These are phyloP conservation scores for Siphamia tubifer DNA, from an alignment of 2,113 vertebrate species.

Conservation along the genomic window DNA sequence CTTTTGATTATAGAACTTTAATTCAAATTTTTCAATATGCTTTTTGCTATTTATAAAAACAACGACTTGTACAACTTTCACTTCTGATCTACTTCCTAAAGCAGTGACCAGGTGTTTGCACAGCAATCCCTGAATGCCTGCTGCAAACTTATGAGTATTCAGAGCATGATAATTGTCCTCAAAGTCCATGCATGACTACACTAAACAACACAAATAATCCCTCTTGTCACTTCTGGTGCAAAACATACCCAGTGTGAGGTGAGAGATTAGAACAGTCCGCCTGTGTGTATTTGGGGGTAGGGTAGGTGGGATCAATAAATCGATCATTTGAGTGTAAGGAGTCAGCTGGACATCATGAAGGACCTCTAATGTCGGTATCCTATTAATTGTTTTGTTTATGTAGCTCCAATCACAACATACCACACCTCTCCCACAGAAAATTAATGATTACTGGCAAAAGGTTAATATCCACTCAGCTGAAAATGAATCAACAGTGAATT, in stretches of 20 bases:
- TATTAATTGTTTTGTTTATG: slow-evolving; percentile 75
- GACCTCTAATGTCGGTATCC: slow-evolving; percentile 48
- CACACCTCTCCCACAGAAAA: slow-evolving; percentile 75
- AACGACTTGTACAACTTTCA: too few species aligned
- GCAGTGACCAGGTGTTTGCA: slow-evolving; percentile 51
- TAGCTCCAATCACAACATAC: slow-evolving; percentile 65
- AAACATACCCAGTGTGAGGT: slow-evolving; percentile 9
- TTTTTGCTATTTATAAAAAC: too few species aligned
- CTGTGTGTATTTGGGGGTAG: background rate
- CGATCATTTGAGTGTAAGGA: slow-evolving; percentile 53
- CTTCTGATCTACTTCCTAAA: too few species aligned
- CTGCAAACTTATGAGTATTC: slow-evolving; percentile 47
- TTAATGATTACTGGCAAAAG: slow-evolving; percentile 81
- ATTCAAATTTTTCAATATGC: too few species aligned
- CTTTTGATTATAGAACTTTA: too few species aligned
- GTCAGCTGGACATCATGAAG: slow-evolving; percentile 54
- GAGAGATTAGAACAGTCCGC: slow-evolving; percentile 43
- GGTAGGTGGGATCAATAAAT: slow-evolving; percentile 46
- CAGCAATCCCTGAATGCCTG: slow-evolving; percentile 11
- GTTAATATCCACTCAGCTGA: slow-evolving; percentile 83
- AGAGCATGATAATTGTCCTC: slow-evolving; percentile 70
- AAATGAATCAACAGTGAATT: slow-evolving; percentile 81
- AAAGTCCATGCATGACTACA: slow-evolving; percentile 44
- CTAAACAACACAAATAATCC: slow-evolving; percentile 45
- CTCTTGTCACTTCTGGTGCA: slow-evolving; percentile 36